Conservation (phyloP, 2,113 vertebrate species). For the Amazona guildingii region DNA sequence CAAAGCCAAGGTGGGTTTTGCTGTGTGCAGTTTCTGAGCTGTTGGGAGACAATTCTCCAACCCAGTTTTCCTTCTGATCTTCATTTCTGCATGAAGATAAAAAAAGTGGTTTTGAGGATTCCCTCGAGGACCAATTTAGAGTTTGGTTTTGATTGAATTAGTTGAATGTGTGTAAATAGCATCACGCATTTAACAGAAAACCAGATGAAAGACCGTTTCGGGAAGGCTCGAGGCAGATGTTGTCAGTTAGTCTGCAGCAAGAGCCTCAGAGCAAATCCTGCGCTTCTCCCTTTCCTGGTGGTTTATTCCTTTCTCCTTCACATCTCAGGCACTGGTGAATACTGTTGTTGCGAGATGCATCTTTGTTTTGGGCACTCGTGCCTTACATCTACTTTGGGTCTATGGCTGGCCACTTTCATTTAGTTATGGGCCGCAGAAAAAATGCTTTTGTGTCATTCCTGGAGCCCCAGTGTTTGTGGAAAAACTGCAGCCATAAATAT, state of each 20-base stretch:
- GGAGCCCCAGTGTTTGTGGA: background rate
- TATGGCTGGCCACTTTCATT: background rate
- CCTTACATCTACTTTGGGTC: background rate
- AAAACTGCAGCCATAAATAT: background rate
- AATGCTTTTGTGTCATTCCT: background rate
- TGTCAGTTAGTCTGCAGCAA: slow-evolving; percentile 22
- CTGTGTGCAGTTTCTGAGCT: background rate
- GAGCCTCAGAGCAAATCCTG: slow-evolving; percentile 2
- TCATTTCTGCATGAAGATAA: slow-evolving; percentile 43
- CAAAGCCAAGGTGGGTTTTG: background rate
- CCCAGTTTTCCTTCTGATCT: slow-evolving; percentile 31
- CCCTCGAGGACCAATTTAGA: slow-evolving; percentile 61
- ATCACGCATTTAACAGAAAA: background rate
- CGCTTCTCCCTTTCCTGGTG: background rate
- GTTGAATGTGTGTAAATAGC: slow-evolving; percentile 58
- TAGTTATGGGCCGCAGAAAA: background rate
- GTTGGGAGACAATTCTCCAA: background rate
- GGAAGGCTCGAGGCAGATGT: background rate
- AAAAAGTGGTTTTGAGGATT: slow-evolving; percentile 37
- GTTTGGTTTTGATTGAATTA: slow-evolving; percentile 65
- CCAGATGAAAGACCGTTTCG: slow-evolving; percentile 45
- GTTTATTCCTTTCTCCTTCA: background rate
- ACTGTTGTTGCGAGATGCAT: background rate
- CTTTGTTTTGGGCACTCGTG: background rate
- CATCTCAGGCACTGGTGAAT: background rate